phyloP scores from a whole-genome alignment of 2,797 vertebrate genomes.

The Chloroceryle amazona region DNA sequence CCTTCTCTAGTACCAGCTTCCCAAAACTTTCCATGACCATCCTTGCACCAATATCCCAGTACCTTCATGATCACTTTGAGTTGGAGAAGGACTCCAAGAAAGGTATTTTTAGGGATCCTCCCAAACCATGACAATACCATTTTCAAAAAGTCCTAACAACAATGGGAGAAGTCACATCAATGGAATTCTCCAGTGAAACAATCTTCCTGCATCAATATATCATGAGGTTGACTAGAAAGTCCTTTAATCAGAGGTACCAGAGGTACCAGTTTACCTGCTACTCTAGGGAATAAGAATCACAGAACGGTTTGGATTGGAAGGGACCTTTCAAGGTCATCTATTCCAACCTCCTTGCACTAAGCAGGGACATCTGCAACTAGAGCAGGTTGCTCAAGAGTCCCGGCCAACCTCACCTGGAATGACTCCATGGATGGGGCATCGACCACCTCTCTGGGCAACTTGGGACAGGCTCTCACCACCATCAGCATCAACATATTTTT shows the following conservation, averaged over 20 bases:
- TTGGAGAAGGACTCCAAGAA: neutral
- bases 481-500: no score
- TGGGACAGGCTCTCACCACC: no score
- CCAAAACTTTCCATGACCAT: accelerated
- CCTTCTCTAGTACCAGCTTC: neutral
- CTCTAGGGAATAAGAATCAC: neutral
- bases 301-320: neutral
- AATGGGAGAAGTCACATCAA: neutral
- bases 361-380: no score
- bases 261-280: neutral
- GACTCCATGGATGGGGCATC: no score
- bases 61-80: neutral
- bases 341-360: neutral
- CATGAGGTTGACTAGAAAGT: neutral
- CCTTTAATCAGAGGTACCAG: neutral
- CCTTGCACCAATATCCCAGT: neutral
- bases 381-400: no score
- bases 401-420: no score
- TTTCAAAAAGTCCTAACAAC: neutral
- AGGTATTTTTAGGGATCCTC: neutral
- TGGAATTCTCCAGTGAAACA: neutral
- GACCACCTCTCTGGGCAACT: no score
- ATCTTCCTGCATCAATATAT: accelerated
- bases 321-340: neutral
- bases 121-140: neutral